phyloP scores from a whole-genome alignment of 2,888 invertebrate species.

The Oeneis ivallda region DNA sequence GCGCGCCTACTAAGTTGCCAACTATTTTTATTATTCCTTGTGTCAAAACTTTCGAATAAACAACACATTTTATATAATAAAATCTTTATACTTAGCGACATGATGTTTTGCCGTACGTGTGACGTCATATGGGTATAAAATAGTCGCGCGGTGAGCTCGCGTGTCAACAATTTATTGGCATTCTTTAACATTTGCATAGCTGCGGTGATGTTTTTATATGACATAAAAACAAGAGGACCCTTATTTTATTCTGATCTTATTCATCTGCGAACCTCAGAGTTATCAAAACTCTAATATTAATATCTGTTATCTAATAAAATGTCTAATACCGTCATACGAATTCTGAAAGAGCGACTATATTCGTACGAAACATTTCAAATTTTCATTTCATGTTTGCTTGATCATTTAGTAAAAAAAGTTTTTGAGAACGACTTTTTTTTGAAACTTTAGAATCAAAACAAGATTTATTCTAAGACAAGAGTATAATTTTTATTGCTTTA shows the following conservation, averaged over 20 bases:
- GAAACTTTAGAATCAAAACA: too few species aligned
- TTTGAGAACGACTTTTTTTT: too few species aligned
- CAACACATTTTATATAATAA: conserved; percentile 46
- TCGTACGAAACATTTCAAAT: too few species aligned
- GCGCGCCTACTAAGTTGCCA: conserved; percentile 52
- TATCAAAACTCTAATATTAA: too few species aligned
- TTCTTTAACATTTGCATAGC: conserved; percentile 12
- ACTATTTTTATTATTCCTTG: conserved; percentile 63
- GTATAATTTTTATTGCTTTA: too few species aligned
- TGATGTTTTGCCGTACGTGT: conserved; percentile 28
- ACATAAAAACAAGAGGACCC: background rate
- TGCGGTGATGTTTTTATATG: conserved; percentile 21
- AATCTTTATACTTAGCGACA: conserved; percentile 27
- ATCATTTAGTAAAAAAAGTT: too few species aligned
- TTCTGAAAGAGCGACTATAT: too few species aligned
- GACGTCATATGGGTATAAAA: conserved; percentile 28
- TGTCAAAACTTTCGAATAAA: conserved; percentile 56
- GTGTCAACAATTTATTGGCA: conserved; percentile 20
- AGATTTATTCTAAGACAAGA: too few species aligned
- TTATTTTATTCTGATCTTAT: background rate
- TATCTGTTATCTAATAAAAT: too few species aligned
- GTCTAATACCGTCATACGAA: too few species aligned
- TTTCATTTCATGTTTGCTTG: too few species aligned
- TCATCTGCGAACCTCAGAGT: background rate
- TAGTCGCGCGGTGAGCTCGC: conserved; percentile 13